Evolutionary conservation across 2,888 invertebrate genomes (phyloP).

Genomic region (Leucophenga maculata): DNA sequence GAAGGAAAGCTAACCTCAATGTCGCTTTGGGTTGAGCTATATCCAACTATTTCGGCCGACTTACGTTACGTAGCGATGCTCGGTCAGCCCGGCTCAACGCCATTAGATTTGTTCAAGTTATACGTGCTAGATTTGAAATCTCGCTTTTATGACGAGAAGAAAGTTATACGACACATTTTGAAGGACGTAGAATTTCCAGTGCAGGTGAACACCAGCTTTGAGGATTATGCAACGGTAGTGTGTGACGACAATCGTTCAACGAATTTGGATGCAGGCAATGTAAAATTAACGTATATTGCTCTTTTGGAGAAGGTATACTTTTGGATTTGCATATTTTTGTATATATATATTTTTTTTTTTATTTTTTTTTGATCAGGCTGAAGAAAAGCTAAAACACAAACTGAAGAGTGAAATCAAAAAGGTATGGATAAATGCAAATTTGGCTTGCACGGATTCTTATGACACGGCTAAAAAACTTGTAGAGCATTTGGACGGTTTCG

Average conservation of each 20-base stretch:
- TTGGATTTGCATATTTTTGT: too few relatives aligned
- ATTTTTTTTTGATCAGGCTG: constrained; percentile 80
- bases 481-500: constrained; percentile 85
- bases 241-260: constrained; percentile 95
- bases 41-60: constrained; percentile 95
- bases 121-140: constrained; percentile 99
- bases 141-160: constrained; percentile 97
- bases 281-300: constrained; percentile 96
- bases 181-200: constrained; percentile 86
- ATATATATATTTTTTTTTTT: background rate
- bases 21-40: constrained; percentile 98
- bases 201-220: constrained; percentile 89
- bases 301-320: constrained; percentile 86
- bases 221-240: constrained; percentile 96
- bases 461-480: constrained; percentile 80
- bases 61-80: constrained; percentile 96
- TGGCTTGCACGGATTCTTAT: constrained; percentile 88
- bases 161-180: constrained; percentile 96
- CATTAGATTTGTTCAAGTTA: constrained; percentile 97
- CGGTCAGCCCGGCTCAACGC: constrained; percentile 92
- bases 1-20: constrained; percentile 97
- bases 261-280: constrained; percentile 97
- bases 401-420: constrained; percentile 89
- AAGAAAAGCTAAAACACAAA: constrained; percentile 91
- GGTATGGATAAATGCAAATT: constrained; percentile 82